phyloP scores from a whole-genome alignment of 1,140 invertebrate species.

The Aporrectodea caliginosa region DNA sequence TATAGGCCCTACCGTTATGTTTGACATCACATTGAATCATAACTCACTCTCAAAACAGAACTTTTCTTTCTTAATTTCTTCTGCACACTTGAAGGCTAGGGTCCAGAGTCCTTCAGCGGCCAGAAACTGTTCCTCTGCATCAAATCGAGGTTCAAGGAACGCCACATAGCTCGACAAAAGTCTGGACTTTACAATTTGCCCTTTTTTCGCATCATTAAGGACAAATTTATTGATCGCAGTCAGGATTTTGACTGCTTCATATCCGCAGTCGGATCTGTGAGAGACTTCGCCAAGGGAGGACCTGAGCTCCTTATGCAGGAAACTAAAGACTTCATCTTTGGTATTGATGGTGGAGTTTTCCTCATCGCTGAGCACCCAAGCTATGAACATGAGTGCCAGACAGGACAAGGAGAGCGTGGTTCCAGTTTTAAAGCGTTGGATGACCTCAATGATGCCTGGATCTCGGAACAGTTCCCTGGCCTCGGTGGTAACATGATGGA shows the following conservation, averaged over 20 bases:
- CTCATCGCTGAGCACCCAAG: conserved; percentile 25
- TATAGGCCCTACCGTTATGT: too few species aligned
- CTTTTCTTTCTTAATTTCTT: conserved; percentile 14
- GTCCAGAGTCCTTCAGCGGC: conserved; percentile 27
- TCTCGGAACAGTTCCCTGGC: not conserved
- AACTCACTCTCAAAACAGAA: not conserved
- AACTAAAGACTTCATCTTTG: conserved; percentile 9
- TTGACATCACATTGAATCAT: too few species aligned
- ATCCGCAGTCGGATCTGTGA: not conserved
- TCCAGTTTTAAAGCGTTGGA: not conserved
- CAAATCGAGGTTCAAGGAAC: not conserved
- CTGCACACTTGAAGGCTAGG: conserved; percentile 19
- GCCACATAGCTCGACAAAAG: conserved; percentile 7
- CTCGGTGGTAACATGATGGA: not conserved
- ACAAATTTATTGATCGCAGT: conserved; percentile 18
- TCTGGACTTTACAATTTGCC: not conserved
- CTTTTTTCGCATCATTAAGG: conserved; percentile 19
- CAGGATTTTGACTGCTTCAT: conserved; percentile 13
- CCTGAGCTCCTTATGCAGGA: conserved; percentile 15
- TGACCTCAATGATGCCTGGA: not conserved
- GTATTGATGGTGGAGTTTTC: conserved; percentile 23
- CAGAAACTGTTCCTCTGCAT: not conserved
- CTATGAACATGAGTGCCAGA: conserved; percentile 15
- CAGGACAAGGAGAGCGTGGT: not conserved
- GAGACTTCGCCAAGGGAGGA: not conserved